phyloP scores from a whole-genome alignment of 2,888 invertebrate genomes.

The Scaptodrosophila latifasciaeformis region DNA sequence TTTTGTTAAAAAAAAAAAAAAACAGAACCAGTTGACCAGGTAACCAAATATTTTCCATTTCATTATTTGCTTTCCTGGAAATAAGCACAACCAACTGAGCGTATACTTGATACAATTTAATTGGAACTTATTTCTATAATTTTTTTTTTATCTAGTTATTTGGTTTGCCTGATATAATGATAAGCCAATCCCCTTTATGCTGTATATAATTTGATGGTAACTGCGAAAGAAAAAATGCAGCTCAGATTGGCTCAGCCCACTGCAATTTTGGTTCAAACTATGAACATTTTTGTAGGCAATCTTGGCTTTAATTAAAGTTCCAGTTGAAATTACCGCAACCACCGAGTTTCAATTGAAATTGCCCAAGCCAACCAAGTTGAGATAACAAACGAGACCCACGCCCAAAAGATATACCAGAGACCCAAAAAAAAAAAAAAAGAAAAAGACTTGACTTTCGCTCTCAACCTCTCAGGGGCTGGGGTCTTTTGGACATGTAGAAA shows the following conservation, averaged over 20 bases:
- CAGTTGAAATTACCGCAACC: conserved; percentile 23
- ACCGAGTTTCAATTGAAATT: conserved; percentile 2
- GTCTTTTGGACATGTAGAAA: too few species aligned
- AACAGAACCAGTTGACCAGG: too few species aligned
- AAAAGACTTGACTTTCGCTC: conserved; percentile 39
- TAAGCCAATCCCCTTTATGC: neutral
- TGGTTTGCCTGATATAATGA: neutral
- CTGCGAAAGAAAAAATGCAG: too few species aligned
- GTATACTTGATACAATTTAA: too few species aligned
- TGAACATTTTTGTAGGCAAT: conserved; percentile 52
- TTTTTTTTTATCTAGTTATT: neutral
- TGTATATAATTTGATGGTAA: too few species aligned
- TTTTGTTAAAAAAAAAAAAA: too few species aligned
- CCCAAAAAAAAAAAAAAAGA: conserved; percentile 12
- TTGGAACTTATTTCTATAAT: too few species aligned
- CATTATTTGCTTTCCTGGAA: too few species aligned
- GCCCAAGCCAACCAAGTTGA: conserved; percentile 36
- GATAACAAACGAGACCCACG: conserved; percentile 38
- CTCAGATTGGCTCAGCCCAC: too few species aligned
- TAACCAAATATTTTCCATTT: too few species aligned
- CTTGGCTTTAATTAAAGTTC: conserved; percentile 57
- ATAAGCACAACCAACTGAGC: too few species aligned
- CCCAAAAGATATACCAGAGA: conserved; percentile 17
- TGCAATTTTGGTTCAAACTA: conserved; percentile 24
- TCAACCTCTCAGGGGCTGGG: too few species aligned